These are phyloP conservation scores for Amphibalanus amphitrite DNA, from an alignment of 1,140 invertebrate species.

Conservation along the genomic window DNA sequence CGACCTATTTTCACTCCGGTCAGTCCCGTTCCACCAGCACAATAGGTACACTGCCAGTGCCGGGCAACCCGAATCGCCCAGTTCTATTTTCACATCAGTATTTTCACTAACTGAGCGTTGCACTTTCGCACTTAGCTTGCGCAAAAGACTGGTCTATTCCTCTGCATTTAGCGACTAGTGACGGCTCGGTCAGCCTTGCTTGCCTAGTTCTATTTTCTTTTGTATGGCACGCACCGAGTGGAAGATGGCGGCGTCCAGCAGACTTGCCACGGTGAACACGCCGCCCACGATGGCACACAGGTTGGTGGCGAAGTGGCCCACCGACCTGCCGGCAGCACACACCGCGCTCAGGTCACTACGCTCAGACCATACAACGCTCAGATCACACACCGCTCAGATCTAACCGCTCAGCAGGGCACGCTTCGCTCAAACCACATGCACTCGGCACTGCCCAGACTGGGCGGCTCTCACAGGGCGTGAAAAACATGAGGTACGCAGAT, in stretches of 20 bases:
- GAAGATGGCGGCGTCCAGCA: slow-evolving; percentile 75
- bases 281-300: slow-evolving; percentile 88
- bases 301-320: slow-evolving; percentile 86
- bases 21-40: too few species aligned
- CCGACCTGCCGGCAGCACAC: slow-evolving; percentile 43
- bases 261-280: slow-evolving; percentile 80
- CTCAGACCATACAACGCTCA: neutral
- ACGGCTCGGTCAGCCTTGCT: slow-evolving; percentile 17
- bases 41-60: too few species aligned
- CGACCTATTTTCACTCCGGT: too few species aligned
- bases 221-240: slow-evolving; percentile 37
- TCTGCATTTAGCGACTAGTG: too few species aligned
- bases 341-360: neutral
- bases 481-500: neutral
- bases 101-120: too few species aligned
- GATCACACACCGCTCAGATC: neutral
- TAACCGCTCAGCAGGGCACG: neutral
- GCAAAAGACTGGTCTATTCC: too few species aligned
- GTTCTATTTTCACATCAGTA: too few species aligned
- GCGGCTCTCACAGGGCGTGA: neutral
- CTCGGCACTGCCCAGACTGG: neutral
- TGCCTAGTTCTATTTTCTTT: slow-evolving; percentile 36
- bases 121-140: too few species aligned
- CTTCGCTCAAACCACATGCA: slow-evolving; percentile 8
- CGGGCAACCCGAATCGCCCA: too few species aligned